Percentiles rank a stretch among this genome's conserved stretches.
These are phyloP conservation scores for Otocyon megalotis DNA, from an alignment of 2,113 vertebrate genomes.

Conservation along the genomic window DNA sequence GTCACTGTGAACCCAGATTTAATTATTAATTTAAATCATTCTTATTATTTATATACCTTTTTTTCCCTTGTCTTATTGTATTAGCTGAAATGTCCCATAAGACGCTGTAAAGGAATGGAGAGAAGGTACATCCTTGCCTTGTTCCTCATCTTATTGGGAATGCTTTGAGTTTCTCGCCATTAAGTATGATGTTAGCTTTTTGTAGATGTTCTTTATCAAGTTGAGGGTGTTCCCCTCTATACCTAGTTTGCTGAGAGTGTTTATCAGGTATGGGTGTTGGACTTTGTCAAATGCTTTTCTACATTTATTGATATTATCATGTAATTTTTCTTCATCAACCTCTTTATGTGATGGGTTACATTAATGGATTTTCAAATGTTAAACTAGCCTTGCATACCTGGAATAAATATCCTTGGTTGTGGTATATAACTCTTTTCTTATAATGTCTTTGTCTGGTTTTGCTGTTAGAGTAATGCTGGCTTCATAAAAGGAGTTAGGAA, in stretches of 20 bases:
- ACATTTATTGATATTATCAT: background rate
- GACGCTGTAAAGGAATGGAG: background rate
- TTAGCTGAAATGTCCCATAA: background rate
- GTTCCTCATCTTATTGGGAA: background rate
- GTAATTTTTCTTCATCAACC: constrained; percentile 14
- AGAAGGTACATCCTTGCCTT: background rate
- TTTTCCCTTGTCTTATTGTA: background rate
- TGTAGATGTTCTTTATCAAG: background rate
- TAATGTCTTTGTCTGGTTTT: constrained; percentile 29
- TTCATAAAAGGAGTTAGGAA: background rate
- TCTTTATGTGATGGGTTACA: background rate
- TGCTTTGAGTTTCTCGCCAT: background rate
- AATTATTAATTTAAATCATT: constrained; percentile 8
- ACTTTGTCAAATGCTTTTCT: constrained; percentile 15
- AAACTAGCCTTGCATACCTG: background rate
- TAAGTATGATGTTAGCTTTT: background rate
- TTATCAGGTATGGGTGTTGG: background rate
- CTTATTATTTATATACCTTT: constrained; percentile 25
- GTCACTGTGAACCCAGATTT: background rate
- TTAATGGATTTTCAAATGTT: constrained; percentile 12
- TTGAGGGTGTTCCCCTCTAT: background rate
- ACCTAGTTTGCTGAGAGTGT: background rate
- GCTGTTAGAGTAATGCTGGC: background rate
- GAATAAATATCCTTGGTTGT: background rate
- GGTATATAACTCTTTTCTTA: background rate